Conservation (phyloP, 2,797 vertebrate genomes). For the Typhlichthys subterraneus region DNA sequence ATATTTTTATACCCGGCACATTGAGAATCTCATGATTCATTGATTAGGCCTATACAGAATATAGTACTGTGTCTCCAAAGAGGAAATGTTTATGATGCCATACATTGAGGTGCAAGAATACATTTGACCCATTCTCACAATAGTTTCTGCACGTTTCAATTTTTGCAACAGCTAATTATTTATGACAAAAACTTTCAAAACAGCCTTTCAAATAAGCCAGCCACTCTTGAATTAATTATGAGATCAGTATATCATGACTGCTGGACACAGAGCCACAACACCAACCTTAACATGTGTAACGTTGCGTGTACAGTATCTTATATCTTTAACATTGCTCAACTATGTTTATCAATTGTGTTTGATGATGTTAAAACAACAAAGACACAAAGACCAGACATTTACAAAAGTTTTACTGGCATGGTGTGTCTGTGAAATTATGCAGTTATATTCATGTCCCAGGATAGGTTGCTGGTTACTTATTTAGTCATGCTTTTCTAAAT, state of each 20-base stretch:
- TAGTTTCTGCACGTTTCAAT: constrained; percentile 47
- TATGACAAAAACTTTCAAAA: constrained; percentile 68
- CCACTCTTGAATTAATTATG: constrained; percentile 71
- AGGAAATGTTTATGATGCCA: constrained; percentile 66
- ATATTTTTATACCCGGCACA: constrained; percentile 34
- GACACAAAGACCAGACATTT: constrained; percentile 18
- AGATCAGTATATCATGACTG: constrained; percentile 62
- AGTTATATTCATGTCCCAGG: constrained; percentile 48
- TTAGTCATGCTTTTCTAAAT: constrained; percentile 65
- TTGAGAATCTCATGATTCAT: constrained; percentile 53
- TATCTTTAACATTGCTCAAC: too few species aligned
- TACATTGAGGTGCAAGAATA: constrained; percentile 60
- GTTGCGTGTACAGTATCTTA: constrained; percentile 8
- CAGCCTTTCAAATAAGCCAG: constrained; percentile 59
- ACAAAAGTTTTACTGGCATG: constrained; percentile 42
- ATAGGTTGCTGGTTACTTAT: constrained; percentile 51
- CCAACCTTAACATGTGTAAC: constrained; percentile 36
- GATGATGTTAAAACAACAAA: constrained; percentile 21
- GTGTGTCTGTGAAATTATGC: constrained; percentile 48
- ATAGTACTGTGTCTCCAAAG: constrained; percentile 29
- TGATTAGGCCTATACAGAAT: constrained; percentile 28
- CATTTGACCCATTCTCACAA: constrained; percentile 64
- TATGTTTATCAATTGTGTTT: not conserved
- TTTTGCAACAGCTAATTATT: constrained; percentile 71
- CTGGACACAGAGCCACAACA: constrained; percentile 54